A percentile compares a stretch with the other conserved stretches of the same genome.
Evolutionary conservation across 2,888 invertebrate genomes (phyloP).

Genomic region (Macropis europaea): DNA sequence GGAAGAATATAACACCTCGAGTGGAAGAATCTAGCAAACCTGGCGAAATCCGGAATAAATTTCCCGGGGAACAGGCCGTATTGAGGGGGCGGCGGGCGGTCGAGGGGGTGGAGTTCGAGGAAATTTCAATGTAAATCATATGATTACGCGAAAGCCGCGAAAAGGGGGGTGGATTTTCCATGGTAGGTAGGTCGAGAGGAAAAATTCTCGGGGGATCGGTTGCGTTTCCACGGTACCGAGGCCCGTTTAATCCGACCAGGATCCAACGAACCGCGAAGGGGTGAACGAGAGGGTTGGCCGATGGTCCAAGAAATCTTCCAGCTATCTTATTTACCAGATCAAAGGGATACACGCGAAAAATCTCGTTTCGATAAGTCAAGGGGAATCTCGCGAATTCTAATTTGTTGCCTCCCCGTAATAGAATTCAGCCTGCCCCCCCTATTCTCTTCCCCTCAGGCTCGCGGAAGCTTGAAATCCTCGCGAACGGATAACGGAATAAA

Average conservation of each 20-base stretch:
- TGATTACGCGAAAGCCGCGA: constrained; percentile 24
- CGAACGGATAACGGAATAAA: too few relatives aligned
- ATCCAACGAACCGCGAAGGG: not conserved
- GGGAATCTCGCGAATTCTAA: not conserved
- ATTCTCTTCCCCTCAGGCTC: too few relatives aligned
- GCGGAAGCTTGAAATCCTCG: too few relatives aligned
- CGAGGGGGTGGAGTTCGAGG: not conserved
- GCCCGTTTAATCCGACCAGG: constrained; percentile 28
- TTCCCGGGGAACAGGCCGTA: not conserved
- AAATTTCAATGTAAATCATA: constrained; percentile 38
- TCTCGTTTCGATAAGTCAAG: not conserved
- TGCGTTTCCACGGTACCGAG: not conserved
- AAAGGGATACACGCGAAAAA: not conserved
- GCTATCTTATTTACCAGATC: constrained; percentile 25
- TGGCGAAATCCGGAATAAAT: constrained; percentile 28
- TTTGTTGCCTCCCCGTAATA: not conserved
- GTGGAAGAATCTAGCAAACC: not conserved
- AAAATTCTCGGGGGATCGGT: constrained; percentile 34
- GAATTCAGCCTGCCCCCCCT: too few relatives aligned
- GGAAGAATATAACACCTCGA: too few relatives aligned
- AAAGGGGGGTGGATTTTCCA: constrained; percentile 10
- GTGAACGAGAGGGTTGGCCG: not conserved
- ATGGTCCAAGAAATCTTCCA: not conserved
- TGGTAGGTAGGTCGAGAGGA: not conserved
- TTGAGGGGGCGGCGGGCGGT: too few relatives aligned